Percentiles rank a stretch among this genome's conserved stretches.
phyloP scores from a whole-genome alignment of 2,797 vertebrate species.

The Mus spretus region DNA sequence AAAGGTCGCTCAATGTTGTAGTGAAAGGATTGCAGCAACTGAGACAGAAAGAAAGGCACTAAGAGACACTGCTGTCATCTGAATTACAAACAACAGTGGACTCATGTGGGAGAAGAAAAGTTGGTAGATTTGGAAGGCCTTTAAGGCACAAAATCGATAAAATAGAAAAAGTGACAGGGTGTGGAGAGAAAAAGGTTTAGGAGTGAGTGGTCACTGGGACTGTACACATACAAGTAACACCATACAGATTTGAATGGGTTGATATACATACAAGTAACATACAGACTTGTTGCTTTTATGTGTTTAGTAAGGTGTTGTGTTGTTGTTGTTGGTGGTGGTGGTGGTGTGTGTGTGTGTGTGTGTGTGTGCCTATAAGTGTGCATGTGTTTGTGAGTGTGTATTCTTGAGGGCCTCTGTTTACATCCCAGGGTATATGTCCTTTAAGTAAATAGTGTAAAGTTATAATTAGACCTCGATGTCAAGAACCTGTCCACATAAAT shows the following conservation, averaged over 20 bases:
- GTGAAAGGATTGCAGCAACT: not conserved
- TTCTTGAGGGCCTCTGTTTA: not conserved
- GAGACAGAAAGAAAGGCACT: not conserved
- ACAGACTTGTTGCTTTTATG: not conserved
- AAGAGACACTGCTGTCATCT: not conserved
- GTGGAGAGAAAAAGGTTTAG: not conserved
- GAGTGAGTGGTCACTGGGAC: not conserved
- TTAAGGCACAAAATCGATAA: not conserved
- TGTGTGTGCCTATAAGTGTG: not conserved
- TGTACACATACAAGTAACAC: not conserved
- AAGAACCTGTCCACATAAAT: not conserved
- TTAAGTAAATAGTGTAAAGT: not conserved
- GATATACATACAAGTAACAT: not conserved
- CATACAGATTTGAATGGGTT: not conserved
- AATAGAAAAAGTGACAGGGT: not conserved
- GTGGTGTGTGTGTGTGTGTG: not conserved
- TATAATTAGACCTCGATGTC: slow-evolving; percentile 15
- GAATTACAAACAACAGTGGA: not conserved
- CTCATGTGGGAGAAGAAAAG: not conserved
- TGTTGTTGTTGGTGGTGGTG: no score
- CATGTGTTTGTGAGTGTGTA: no score
- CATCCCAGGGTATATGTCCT: not conserved
- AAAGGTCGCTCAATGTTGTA: not conserved
- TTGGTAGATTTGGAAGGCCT: not conserved
- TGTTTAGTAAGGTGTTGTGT: not conserved